phyloP scores from a whole-genome alignment of 2,113 vertebrate species.

The Daubentonia madagascariensis region DNA sequence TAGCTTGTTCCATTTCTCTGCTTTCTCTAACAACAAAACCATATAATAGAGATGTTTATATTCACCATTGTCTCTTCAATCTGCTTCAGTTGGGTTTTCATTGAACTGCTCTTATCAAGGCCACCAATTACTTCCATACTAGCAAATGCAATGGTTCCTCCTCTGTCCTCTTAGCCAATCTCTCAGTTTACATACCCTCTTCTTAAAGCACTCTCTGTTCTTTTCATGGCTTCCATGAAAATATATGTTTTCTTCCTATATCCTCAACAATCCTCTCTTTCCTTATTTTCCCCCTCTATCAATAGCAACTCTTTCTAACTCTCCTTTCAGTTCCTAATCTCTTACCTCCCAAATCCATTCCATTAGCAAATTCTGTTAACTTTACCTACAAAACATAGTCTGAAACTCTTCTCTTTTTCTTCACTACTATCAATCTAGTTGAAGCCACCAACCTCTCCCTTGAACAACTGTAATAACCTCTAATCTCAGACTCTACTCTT shows the following conservation, averaged over 20 bases:
- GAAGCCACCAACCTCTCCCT: neutral
- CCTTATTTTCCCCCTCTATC: neutral
- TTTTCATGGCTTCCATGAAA: neutral
- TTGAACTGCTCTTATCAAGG: neutral
- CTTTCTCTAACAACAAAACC: neutral
- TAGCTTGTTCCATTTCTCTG: neutral
- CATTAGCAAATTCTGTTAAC: neutral
- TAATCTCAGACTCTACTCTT: neutral
- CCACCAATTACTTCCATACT: neutral
- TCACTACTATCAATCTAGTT: neutral
- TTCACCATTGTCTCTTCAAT: neutral
- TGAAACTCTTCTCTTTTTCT: neutral
- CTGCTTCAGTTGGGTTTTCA: neutral
- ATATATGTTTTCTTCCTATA: neutral
- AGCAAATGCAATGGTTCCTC: neutral
- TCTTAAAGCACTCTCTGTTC: neutral
- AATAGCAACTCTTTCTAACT: neutral
- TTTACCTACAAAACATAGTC: neutral
- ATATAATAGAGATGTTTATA: neutral
- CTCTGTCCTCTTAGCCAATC: neutral
- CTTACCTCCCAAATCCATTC: neutral
- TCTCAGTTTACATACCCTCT: neutral
- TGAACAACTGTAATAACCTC: neutral
- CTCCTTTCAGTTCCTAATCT: neutral
- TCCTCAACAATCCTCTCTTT: neutral